phyloP scores from a whole-genome alignment of 2,888 invertebrate species.

The Acleris emargana region DNA sequence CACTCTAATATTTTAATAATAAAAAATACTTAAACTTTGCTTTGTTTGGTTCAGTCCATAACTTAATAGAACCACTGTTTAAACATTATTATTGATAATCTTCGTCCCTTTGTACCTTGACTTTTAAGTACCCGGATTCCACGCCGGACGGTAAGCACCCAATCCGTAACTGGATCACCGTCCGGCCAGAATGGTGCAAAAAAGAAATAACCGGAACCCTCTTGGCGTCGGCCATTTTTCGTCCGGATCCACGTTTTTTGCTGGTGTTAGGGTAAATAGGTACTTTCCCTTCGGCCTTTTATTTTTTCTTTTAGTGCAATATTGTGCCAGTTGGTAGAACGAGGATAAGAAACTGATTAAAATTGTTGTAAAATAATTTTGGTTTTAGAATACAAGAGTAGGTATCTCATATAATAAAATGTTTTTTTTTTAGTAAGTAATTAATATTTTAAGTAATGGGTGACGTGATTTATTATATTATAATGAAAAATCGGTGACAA shows the following conservation, averaged over 20 bases:
- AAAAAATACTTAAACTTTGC: no score
- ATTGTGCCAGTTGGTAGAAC: neutral
- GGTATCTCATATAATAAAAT: no score
- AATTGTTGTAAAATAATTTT: no score
- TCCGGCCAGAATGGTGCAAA: slow-evolving; percentile 19
- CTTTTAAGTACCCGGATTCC: no score
- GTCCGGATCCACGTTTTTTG: slow-evolving; percentile 32
- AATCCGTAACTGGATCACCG: slow-evolving; percentile 27
- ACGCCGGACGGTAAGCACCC: slow-evolving; percentile 6
- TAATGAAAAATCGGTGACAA: no score
- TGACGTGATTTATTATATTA: no score
- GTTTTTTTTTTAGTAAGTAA: no score
- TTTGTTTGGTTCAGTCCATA: neutral
- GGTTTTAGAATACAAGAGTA: no score
- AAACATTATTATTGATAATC: neutral
- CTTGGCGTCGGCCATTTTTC: slow-evolving; percentile 39
- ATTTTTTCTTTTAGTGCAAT: slow-evolving; percentile 1
- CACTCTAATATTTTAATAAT: no score
- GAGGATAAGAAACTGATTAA: neutral
- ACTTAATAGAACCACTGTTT: neutral
- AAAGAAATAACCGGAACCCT: slow-evolving; percentile 36
- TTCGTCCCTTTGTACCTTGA: no score
- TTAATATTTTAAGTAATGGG: no score
- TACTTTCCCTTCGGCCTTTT: slow-evolving; percentile 9
- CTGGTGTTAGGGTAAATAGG: slow-evolving; percentile 15